Conservation (phyloP, 2,113 vertebrate genomes). For the Panurus biarmicus region DNA sequence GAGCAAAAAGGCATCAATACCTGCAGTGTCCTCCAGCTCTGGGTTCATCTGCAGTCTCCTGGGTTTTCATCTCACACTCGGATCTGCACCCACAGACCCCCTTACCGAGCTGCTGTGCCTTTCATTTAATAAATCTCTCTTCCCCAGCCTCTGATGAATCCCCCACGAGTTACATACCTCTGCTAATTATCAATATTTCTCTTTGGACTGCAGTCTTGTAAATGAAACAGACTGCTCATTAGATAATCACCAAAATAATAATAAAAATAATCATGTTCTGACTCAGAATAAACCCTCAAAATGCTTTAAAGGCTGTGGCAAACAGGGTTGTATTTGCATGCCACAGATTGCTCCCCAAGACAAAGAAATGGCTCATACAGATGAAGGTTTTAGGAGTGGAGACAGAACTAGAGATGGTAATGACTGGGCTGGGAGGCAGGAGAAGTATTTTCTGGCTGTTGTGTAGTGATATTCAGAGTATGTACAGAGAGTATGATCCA, state of each 20-base stretch:
- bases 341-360: background rate
- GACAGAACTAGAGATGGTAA: background rate
- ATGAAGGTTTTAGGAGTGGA: background rate
- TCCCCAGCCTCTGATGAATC: background rate
- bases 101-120: background rate
- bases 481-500: background rate
- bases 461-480: background rate
- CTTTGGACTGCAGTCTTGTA: background rate
- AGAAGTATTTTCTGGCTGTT: background rate
- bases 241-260: conserved; percentile 30
- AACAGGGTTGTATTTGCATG: background rate
- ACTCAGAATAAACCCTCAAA: background rate
- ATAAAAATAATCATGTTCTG: background rate
- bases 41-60: background rate
- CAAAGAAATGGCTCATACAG: background rate
- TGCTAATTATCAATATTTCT: conserved; percentile 42
- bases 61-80: background rate
- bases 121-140: background rate
- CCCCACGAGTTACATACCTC: background rate
- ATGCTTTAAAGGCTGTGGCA: background rate
- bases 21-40: background rate
- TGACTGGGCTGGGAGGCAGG: background rate
- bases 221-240: conserved; percentile 35
- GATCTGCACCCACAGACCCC: background rate
- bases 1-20: background rate